phyloP scores from a whole-genome alignment of 2,888 invertebrate genomes.

The Netelia inedita region DNA sequence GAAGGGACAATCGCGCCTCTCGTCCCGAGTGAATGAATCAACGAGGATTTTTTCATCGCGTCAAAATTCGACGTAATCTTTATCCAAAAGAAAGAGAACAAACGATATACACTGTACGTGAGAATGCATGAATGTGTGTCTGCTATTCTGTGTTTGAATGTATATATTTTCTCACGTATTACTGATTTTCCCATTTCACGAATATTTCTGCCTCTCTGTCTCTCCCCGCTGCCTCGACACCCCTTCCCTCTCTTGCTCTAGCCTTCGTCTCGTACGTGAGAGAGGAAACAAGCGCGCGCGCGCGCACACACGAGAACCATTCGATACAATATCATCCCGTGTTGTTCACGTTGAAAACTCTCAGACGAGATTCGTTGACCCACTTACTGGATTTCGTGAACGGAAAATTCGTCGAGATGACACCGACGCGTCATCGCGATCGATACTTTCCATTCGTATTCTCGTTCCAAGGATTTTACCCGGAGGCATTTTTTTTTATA shows the following conservation, averaged over 20 bases:
- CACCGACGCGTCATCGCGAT: neutral
- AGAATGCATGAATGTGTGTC: conserved; percentile 7
- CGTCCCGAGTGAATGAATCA: neutral
- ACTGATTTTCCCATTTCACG: conserved; percentile 61
- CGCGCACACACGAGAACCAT: conserved; percentile 59
- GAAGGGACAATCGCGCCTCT: neutral
- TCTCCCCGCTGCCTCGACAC: conserved; percentile 6
- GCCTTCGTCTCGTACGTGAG: neutral
- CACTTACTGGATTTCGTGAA: conserved; percentile 16
- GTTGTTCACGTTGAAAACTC: conserved; percentile 47
- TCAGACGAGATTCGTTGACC: conserved; percentile 46
- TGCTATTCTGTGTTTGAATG: conserved; percentile 1
- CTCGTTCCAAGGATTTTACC: neutral
- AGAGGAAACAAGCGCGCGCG: conserved; percentile 57
- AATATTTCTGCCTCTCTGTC: conserved; percentile 8
- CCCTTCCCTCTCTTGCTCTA: no score
- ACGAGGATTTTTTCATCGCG: neutral
- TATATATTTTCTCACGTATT: conserved; percentile 53
- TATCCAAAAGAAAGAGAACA: neutral
- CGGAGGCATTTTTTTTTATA: neutral
- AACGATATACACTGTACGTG: conserved; percentile 4
- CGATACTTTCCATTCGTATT: conserved; percentile 5
- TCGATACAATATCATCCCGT: conserved; percentile 55
- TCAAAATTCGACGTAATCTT: neutral
- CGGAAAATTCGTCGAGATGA: neutral